These are phyloP conservation scores for human DNA, from an alignment of 2,113 vertebrate species.

Conservation along the genomic window GRCh38 chr16:69064001-69064500, in stretches of 20 bases:
- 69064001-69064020: no score
- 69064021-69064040: no score
- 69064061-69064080: no score
- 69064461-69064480: neutral
- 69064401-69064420: neutral
- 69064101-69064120: no score
- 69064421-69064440: neutral
- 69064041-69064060: no score
- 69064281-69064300: neutral
- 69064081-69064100: no score
- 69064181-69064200: neutral
- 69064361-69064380: neutral
- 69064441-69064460: neutral
- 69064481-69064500: neutral
- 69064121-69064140: neutral
- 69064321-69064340: neutral
- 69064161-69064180: neutral
- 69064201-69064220: neutral
- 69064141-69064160: neutral
- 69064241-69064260: neutral
- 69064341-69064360: neutral
- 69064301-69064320: neutral
- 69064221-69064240: neutral
- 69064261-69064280: neutral
- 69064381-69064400: neutral